Base-by-base conservation (phyloP, 2,797 vertebrate genomes). In the Sebastes melanostomus region DNA sequence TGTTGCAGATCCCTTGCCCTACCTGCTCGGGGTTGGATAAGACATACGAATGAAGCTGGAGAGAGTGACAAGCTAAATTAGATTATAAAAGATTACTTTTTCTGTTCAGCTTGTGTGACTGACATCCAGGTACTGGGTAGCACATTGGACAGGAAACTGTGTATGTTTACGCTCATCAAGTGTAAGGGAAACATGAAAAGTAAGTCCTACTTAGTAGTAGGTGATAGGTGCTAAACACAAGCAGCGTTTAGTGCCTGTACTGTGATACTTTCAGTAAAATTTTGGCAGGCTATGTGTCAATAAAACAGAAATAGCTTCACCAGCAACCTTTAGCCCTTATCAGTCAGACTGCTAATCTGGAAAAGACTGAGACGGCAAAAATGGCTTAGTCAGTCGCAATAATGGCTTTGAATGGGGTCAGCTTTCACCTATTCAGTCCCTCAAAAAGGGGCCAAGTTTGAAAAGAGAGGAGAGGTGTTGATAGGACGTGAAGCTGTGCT, bases 381-480 rank as follows among this genome's bases (percentile, higher is more conserved):
- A 89, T 72, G 62, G 83, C 80, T 80, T 66, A 84, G 78, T 89
- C 72, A 75, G 82, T 86, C 0, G n/a, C 30, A 86, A 82, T 81
- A 85, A 78, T 77, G 70, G 79, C 29, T 86, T 86, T 87, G 81
- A 89, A 90, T 82, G 62, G 79, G 83, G 71, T 65, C 67, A 85
- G 82, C 78, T 84, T 89, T 88, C 62, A 80, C 63, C 87, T 77
- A 89, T 87, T 91, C 79, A 89, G 81, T 34, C 80, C 59, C 75
- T 86, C 60, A 85, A 91, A 50, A 86, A 85, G 58, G 46, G 76
- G 55, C 36, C 1, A 18, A 81, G 24, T 77, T 76, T 86, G 60
- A 86, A 88, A 86, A 87, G 66, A 78, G 81, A 69, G 38, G 22
- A 63, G 56, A 72, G 70, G 59, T 27, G 73, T 73, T 65, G 61